A percentile compares a stretch with the other conserved stretches of the same genome.
These are phyloP conservation scores for Chionis minor DNA, from an alignment of 2,113 vertebrate genomes.

Conservation along the genomic window DNA sequence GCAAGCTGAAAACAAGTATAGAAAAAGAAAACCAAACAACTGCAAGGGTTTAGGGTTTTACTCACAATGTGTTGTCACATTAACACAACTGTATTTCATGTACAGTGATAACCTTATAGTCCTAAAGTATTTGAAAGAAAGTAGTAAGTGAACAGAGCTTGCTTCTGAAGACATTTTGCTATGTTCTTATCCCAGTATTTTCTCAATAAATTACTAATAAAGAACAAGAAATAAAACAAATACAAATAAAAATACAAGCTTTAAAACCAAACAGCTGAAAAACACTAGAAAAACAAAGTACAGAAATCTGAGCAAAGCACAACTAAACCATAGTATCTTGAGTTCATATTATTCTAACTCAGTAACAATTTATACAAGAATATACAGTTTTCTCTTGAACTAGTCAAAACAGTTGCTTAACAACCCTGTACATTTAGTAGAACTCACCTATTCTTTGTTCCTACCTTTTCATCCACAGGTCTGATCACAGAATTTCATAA, in stretches of 20 bases:
- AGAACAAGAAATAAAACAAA: neutral
- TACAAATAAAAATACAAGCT: neutral
- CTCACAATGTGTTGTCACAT: neutral
- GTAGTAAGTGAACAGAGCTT: neutral
- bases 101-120: neutral
- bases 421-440: neutral
- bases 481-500: neutral
- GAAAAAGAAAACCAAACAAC: neutral
- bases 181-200: neutral
- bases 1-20: neutral
- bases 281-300: neutral
- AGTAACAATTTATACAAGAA: neutral
- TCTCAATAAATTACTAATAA: neutral
- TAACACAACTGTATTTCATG: neutral
- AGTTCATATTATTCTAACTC: neutral
- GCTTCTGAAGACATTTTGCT: neutral
- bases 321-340: neutral
- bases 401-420: neutral
- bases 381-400: neutral
- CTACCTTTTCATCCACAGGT: neutral
- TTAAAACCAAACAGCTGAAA: constrained; percentile 28
- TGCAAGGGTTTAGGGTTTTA: neutral
- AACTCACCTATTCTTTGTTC: neutral
- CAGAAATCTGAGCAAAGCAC: neutral
- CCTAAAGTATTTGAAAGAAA: neutral